Evolutionary conservation across 2,888 invertebrate species (phyloP).

Genomic region (Drosophila limbata): DNA sequence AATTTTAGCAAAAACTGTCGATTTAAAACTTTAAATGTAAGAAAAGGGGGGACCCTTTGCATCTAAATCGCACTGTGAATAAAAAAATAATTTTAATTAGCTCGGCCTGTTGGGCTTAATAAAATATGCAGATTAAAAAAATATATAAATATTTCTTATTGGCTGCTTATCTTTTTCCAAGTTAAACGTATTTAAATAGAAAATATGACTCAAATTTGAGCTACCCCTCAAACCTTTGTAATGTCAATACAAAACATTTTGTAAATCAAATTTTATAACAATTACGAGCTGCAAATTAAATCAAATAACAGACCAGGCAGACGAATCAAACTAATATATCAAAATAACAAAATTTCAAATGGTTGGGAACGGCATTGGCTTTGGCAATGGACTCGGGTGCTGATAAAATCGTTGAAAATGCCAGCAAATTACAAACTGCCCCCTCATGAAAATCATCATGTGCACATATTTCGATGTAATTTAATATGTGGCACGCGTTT

Average conservation of each 20-base stretch:
- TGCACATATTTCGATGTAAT: slow-evolving; percentile 81
- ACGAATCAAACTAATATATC: slow-evolving; percentile 67
- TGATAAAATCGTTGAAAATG: slow-evolving; percentile 73
- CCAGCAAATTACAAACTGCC: slow-evolving; percentile 76
- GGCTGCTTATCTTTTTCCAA: background rate
- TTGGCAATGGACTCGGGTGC: slow-evolving; percentile 6
- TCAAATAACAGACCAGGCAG: slow-evolving; percentile 57
- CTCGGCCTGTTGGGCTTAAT: too few species aligned
- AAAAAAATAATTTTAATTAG: too few species aligned
- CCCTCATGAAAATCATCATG: slow-evolving; percentile 41
- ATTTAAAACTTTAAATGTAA: too few species aligned
- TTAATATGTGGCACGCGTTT: slow-evolving; percentile 84
- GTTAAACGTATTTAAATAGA: slow-evolving; percentile 18
- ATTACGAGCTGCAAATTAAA: slow-evolving; percentile 69
- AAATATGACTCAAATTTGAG: slow-evolving; percentile 16
- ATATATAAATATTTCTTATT: background rate
- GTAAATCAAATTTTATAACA: slow-evolving; percentile 65
- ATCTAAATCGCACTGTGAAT: too few species aligned
- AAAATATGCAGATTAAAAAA: too few species aligned
- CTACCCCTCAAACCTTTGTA: slow-evolving; percentile 21
- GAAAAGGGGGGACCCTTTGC: too few species aligned
- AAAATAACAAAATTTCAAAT: slow-evolving; percentile 62
- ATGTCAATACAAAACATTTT: slow-evolving; percentile 20
- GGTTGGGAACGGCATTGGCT: slow-evolving; percentile 9
- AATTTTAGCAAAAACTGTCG: too few species aligned